Conservation (phyloP, 2,888 invertebrate species). For the Fragum fragum region DNA sequence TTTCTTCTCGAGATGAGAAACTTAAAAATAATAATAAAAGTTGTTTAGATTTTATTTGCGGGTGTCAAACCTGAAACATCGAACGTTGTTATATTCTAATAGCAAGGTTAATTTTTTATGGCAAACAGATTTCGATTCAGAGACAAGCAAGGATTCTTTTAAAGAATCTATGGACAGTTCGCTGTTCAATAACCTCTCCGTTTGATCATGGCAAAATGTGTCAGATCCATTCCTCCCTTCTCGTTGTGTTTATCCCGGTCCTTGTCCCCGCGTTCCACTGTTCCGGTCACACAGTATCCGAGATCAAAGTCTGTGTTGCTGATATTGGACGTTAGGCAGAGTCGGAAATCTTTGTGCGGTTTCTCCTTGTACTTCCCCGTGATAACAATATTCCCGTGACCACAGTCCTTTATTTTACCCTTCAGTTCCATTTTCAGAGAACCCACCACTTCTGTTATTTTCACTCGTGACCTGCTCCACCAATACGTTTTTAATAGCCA, state of each 20-base stretch:
- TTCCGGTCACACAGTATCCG: conserved; percentile 96
- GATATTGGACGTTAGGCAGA: conserved; percentile 94
- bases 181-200: conserved; percentile 90
- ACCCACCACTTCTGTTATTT: conserved; percentile 94
- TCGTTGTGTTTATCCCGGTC: conserved; percentile 87
- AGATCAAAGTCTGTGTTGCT: conserved; percentile 95
- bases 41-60: no score
- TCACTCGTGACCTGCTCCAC: conserved; percentile 95
- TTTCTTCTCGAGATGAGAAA: no score
- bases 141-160: not conserved
- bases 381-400: conserved; percentile 93
- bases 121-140: not conserved
- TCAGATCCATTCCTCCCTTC: conserved; percentile 94
- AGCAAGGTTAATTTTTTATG: not conserved
- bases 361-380: conserved; percentile 91
- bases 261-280: conserved; percentile 92
- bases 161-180: not conserved
- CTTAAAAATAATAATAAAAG: no score
- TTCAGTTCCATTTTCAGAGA: conserved; percentile 92
- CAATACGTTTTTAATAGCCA: conserved; percentile 95
- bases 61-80: no score
- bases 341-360: conserved; percentile 82
- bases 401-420: conserved; percentile 93
- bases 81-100: no score
- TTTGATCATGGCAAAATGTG: conserved; percentile 95